Evolutionary conservation across 2,113 vertebrate genomes (phyloP).

Genomic region (Eurypyga helias): DNA sequence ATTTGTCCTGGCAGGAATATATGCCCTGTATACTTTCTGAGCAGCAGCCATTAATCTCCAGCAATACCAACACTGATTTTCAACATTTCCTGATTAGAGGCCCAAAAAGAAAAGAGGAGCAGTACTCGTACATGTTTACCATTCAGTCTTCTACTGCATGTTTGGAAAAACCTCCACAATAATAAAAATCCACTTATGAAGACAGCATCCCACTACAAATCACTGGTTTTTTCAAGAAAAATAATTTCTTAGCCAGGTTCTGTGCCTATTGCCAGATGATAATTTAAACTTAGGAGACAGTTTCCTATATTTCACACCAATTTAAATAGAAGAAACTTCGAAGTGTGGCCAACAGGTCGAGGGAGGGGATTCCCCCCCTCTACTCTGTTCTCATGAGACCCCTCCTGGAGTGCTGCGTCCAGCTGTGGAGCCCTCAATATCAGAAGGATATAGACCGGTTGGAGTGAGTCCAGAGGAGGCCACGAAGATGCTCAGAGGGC

Average conservation of each 20-base stretch:
- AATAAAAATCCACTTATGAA: slow-evolving; percentile 15
- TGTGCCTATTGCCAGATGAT: neutral
- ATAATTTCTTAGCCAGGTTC: neutral
- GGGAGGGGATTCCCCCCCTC: too few species aligned
- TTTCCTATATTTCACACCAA: neutral
- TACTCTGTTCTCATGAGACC: too few species aligned
- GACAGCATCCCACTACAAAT: neutral
- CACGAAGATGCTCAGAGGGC: too few species aligned
- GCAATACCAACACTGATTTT: slow-evolving; percentile 21
- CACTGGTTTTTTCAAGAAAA: slow-evolving; percentile 18
- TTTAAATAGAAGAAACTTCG: neutral
- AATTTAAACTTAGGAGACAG: neutral
- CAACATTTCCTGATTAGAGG: slow-evolving; percentile 50
- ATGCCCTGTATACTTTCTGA: slow-evolving; percentile 19
- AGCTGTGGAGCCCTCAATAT: too few species aligned
- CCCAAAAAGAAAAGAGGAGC: slow-evolving; percentile 60
- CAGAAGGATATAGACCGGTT: too few species aligned
- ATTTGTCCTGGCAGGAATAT: slow-evolving; percentile 54
- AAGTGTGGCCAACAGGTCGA: too few species aligned
- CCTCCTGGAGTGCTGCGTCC: too few species aligned
- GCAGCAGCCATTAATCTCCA: slow-evolving; percentile 42
- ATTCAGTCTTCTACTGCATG: neutral
- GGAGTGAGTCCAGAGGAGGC: too few species aligned
- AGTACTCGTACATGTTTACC: slow-evolving; percentile 32
- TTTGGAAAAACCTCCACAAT: neutral